Base-by-base conservation (phyloP, 2,797 vertebrate species). In the Cyprinodon diabolis region DNA sequence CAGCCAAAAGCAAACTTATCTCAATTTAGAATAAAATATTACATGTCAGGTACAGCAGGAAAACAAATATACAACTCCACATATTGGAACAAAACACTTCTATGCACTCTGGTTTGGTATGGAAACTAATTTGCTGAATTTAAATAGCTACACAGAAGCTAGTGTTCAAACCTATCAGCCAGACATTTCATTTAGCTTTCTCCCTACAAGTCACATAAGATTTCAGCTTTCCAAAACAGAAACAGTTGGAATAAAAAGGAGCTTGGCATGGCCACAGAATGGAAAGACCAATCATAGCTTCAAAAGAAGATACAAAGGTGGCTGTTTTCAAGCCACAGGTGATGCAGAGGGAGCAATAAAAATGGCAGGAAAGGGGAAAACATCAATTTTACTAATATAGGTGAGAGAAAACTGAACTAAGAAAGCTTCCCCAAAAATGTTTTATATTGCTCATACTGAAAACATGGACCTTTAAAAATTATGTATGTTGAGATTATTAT, bases 1-100 rank as follows among this genome's bases (percentile, higher is more conserved):
- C 70, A 76, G 83, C 80, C 66, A 10, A 77, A 68, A 85, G 85
- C 73, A 66, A 66, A 43, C 77, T 83, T 72, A 79, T 75, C 77
- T 71, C 51, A 67, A 77, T 72, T 66, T 58, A 35, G 48, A 62
- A 19, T 55, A 73, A 82, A 72, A 74, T 25, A 79, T 75, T 49
- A 68, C 65, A 78, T 81, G 72, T 79, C 75, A 78, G 77, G 69
- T 66, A 77, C 70, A 63, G 40, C 11, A 84, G 74, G 74, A 76
- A 73, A 84, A 86, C 72, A 82, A 79, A 84, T 52, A 66, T 4
- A 6, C 40, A 21, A 47, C 45, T 68, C 55, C 71, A 76, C 60
- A 83, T 51, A 66, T 19, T 37, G 6, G 52, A 68, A 47, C 23
- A 35, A 78, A 82, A 72, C 23, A 23, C 10, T 51, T 65, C 35